Base-by-base conservation (phyloP, 1,140 invertebrate genomes). In the Anoplolepis gracilipes region DNA sequence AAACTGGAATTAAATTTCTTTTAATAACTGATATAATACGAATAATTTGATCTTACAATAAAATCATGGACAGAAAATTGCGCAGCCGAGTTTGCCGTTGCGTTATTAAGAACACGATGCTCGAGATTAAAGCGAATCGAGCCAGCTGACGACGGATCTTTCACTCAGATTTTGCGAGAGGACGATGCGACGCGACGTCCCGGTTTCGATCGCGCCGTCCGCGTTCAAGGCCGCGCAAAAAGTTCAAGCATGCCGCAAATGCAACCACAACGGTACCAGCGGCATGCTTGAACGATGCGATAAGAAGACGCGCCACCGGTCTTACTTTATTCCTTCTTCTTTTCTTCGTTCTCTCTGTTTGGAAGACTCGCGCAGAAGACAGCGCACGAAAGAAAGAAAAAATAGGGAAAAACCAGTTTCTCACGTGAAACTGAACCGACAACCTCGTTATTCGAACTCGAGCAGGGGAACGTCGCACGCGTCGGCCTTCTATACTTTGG, bases 151-250 rank as follows among this genome's bases (percentile, higher is more conserved):
- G 77, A n/a, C n/a, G n/a, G n/a, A 61, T 81, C 49, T 42, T 65
- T 11, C 19, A 28, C 46, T 70, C 64, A 53, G 78, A 22, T 30
- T 16, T 72, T 67, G 42, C 46, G 76, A 69, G 46, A 81, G 36
- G 36, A 67, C 77, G 59, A 70, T 46, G 57, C 62, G 49, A 64
- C 57, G 64, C 78, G 81, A 85, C 85, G 86, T 87, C 88, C 88
- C 22, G 85, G 65, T 90, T 90, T 78, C 79, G 77, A 81, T 86
- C 25, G 73, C 53, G 28, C 42, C 62, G 77, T 73, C 8, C 88
- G 81, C 87, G 86, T 90, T 90, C 90, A 92, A 92, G 91, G 90
- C 85, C 89, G 82, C 69, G 86, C 75, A 89, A 90, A 91, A 91
- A 90, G 84, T 55, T 65, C 64, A 81, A 62, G 85, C 82, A 81